Conservation (phyloP, 2,113 vertebrate genomes). For the human (Homo sapiens) region DNA sequence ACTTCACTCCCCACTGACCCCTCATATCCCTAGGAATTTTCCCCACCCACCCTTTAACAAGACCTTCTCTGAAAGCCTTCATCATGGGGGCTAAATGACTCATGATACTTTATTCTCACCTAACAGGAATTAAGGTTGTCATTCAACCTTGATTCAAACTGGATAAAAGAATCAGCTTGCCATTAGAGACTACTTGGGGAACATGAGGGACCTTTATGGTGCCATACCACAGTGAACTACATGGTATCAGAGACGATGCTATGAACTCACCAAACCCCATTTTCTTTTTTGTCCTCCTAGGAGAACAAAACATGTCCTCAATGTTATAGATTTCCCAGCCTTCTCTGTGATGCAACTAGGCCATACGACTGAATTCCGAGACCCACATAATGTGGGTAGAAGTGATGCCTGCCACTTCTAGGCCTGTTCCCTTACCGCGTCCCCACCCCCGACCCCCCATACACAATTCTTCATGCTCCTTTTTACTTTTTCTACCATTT, state of each 20-base stretch:
- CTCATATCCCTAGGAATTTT: background rate
- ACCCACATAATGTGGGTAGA: background rate
- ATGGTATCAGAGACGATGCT: background rate
- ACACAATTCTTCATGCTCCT: background rate
- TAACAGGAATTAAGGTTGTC: background rate
- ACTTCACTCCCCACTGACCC: background rate
- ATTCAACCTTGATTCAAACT: background rate
- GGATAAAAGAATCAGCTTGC: background rate
- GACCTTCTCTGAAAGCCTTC: conserved; percentile 15
- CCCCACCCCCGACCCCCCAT: background rate
- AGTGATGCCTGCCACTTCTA: background rate
- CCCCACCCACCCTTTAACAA: background rate
- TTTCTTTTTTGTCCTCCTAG: background rate
- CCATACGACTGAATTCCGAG: background rate
- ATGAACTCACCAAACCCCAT: background rate
- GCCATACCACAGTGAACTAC: background rate
- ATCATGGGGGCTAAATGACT: background rate
- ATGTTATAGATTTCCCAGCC: background rate
- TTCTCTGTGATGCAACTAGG: background rate
- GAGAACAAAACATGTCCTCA: background rate
- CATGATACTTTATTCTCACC: background rate
- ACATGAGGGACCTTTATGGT: background rate
- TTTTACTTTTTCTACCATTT: background rate
- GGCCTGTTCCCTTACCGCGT: background rate
- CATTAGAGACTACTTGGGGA: background rate